phyloP scores from a whole-genome alignment of 2,113 vertebrate species.

The Irena cyanogastra region DNA sequence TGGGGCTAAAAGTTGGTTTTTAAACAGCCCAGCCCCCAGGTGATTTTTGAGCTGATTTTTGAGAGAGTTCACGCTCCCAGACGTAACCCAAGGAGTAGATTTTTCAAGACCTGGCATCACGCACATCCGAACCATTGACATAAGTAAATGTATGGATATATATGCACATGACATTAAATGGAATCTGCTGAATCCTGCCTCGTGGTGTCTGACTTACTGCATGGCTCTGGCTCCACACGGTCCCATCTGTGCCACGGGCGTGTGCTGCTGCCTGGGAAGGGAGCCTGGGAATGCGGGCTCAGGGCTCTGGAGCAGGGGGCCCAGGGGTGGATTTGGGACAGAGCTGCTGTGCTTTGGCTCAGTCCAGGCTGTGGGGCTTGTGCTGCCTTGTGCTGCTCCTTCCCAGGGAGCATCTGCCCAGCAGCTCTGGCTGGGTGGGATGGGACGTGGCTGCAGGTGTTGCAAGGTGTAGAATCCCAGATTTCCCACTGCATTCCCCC shows the following conservation, averaged over 20 bases:
- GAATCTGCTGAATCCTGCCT: conserved; percentile 44
- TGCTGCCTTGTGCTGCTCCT: neutral
- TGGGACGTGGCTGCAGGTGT: no score
- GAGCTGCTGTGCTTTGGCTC: accelerated
- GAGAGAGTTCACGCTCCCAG: neutral
- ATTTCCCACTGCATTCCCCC: neutral
- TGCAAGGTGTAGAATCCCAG: no score
- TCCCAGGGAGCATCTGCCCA: accelerated
- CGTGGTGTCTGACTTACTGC: conserved; percentile 51
- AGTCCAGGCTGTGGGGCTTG: neutral
- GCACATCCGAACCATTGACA: conserved; percentile 48
- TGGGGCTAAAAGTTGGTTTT: neutral
- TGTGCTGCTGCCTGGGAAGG: no score
- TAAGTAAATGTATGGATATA: conserved; percentile 54
- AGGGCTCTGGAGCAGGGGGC: neutral
- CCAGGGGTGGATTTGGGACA: neutral
- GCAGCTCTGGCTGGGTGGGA: neutral
- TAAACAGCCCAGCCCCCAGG: neutral
- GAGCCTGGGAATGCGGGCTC: neutral
- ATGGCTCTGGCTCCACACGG: neutral
- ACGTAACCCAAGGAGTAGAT: neutral
- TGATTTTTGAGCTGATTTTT: neutral
- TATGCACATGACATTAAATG: conserved; percentile 60
- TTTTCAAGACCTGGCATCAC: conserved; percentile 58
- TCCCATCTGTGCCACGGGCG: neutral